phyloP scores from a whole-genome alignment of 2,888 invertebrate species.

The Chymomyza procnemis region DNA sequence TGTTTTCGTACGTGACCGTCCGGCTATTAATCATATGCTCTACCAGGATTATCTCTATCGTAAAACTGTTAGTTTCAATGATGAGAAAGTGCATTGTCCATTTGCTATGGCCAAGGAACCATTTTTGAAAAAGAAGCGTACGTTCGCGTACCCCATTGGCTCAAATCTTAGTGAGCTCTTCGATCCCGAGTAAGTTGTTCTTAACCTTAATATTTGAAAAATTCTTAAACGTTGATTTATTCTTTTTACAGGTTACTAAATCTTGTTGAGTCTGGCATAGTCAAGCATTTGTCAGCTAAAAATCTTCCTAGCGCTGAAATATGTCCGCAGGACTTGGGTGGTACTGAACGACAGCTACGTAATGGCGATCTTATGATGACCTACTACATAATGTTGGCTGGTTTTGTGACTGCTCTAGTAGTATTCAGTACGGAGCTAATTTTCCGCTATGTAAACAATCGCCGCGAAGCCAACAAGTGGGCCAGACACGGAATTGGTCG shows the following conservation, averaged over 20 bases:
- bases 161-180: slow-evolving; percentile 83
- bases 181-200: slow-evolving; percentile 83
- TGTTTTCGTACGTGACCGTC: slow-evolving; percentile 85
- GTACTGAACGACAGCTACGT: slow-evolving; percentile 87
- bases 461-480: slow-evolving; percentile 60
- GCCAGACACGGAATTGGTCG: slow-evolving; percentile 67
- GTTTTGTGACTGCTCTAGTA: slow-evolving; percentile 83
- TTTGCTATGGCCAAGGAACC: slow-evolving; percentile 86
- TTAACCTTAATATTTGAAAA: too few relatives aligned
- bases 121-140: slow-evolving; percentile 83
- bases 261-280: slow-evolving; percentile 87
- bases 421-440: slow-evolving; percentile 84
- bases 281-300: slow-evolving; percentile 82
- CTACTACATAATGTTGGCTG: slow-evolving; percentile 86
- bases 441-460: slow-evolving; percentile 74
- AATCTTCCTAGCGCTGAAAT: slow-evolving; percentile 87
- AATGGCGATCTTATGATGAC: slow-evolving; percentile 89
- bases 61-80: slow-evolving; percentile 81
- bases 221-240: too few relatives aligned
- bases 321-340: slow-evolving; percentile 89
- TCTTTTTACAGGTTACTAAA: slow-evolving; percentile 81
- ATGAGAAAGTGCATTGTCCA: slow-evolving; percentile 85
- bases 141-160: slow-evolving; percentile 85
- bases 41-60: slow-evolving; percentile 83
- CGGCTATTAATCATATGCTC: slow-evolving; percentile 84